Conservation (phyloP, 2,888 invertebrate genomes). For the Amphipoea lucens region DNA sequence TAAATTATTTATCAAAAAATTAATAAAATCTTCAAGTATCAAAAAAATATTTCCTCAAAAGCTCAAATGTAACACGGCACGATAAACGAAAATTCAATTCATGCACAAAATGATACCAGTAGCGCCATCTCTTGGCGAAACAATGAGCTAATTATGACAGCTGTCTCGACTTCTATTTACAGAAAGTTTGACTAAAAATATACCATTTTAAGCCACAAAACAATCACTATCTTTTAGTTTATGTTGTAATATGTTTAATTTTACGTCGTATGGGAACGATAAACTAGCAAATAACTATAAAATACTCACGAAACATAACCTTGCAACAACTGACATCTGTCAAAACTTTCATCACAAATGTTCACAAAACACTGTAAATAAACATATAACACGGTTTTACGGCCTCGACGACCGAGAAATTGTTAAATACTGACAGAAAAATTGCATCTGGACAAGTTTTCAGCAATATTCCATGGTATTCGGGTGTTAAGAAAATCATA, state of each 20-base stretch:
- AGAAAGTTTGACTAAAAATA: slow-evolving; percentile 37
- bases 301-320: slow-evolving; percentile 77
- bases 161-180: slow-evolving; percentile 65
- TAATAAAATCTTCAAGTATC: slow-evolving; percentile 8
- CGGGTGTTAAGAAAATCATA: slow-evolving; percentile 74
- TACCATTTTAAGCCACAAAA: neutral
- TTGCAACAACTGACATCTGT: slow-evolving; percentile 86
- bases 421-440: slow-evolving; percentile 71
- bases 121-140: slow-evolving; percentile 78
- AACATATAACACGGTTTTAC: slow-evolving; percentile 71
- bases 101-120: slow-evolving; percentile 53
- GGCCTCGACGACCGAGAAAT: slow-evolving; percentile 64
- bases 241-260: slow-evolving; percentile 13
- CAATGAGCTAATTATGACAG: slow-evolving; percentile 70
- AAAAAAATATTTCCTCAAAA: slow-evolving; percentile 7
- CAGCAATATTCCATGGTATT: slow-evolving; percentile 86
- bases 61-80: neutral
- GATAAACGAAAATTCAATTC: slow-evolving; percentile 3
- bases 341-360: slow-evolving; percentile 88
- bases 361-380: slow-evolving; percentile 82
- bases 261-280: neutral
- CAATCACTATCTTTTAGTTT: slow-evolving; percentile 20
- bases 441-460: slow-evolving; percentile 74
- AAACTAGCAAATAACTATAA: slow-evolving; percentile 51
- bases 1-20: neutral